Percentiles rank a stretch among this genome's conserved stretches.
These are phyloP conservation scores for Ceratitis capitata DNA, from an alignment of 1,140 invertebrate species.

Conservation along the genomic window DNA sequence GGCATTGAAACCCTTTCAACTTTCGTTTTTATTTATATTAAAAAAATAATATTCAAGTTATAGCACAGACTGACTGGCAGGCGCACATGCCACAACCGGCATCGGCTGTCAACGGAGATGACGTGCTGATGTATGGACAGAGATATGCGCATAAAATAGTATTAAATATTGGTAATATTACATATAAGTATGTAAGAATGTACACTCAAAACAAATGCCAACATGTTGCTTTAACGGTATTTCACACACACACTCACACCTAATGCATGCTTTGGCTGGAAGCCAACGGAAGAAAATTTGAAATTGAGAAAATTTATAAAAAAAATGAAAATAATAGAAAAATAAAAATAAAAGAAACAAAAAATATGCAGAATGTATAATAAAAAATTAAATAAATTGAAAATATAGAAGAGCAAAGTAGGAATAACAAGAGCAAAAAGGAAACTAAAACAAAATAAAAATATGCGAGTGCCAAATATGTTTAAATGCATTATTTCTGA, in stretches of 20 bases:
- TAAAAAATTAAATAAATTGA: background rate
- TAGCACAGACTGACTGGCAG: conserved; percentile 4
- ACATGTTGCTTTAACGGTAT: background rate
- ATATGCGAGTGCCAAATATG: background rate
- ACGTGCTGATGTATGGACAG: background rate
- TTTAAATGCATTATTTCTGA: background rate
- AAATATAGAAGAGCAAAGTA: background rate
- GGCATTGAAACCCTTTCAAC: background rate
- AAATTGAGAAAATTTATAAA: background rate
- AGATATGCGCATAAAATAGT: too few species aligned
- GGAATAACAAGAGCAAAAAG: background rate
- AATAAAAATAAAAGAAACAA: background rate
- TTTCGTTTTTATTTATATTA: background rate
- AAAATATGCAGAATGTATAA: background rate
- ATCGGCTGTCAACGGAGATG: background rate
- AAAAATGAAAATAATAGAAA: background rate
- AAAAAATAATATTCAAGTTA: background rate
- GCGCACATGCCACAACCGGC: background rate
- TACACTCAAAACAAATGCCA: background rate
- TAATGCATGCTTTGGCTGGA: background rate
- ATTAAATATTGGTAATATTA: background rate
- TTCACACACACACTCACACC: background rate
- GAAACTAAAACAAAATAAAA: background rate
- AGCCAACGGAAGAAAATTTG: background rate
- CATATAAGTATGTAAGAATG: background rate